Conservation (phyloP, 1,140 invertebrate genomes). For the Megalonaias nervosa region DNA sequence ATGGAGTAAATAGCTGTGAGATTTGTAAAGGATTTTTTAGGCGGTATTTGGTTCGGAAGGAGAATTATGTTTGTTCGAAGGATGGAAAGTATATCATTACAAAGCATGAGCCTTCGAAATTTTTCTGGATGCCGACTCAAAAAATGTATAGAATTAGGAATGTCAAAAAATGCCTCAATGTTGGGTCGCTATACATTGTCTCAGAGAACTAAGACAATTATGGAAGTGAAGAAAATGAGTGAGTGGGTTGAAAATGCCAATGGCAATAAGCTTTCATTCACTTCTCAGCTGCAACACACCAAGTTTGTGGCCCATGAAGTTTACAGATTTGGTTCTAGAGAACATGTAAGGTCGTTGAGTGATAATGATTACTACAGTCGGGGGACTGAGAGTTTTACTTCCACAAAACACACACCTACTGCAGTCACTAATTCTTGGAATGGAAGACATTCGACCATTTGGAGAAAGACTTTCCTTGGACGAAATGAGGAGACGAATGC, state of each 20-base stretch:
- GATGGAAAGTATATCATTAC: slow-evolving; percentile 54
- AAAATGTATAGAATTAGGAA: slow-evolving; percentile 30
- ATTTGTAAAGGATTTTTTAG: slow-evolving; percentile 73
- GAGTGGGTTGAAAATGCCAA: background rate
- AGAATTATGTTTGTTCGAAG: slow-evolving; percentile 54
- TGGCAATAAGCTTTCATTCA: too few species aligned
- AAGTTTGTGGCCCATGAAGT: too few species aligned
- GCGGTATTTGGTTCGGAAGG: slow-evolving; percentile 55
- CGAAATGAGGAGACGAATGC: slow-evolving; percentile 11
- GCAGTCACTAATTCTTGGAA: background rate
- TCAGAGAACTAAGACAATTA: slow-evolving; percentile 28
- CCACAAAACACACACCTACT: too few species aligned
- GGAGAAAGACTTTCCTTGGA: slow-evolving; percentile 13
- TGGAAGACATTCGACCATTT: slow-evolving; percentile 24
- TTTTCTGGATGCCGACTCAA: slow-evolving; percentile 62
- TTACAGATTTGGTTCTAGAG: too few species aligned
- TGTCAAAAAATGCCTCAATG: slow-evolving; percentile 33
- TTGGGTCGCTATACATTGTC: slow-evolving; percentile 27
- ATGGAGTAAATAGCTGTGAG: slow-evolving; percentile 73
- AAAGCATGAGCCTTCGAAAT: slow-evolving; percentile 49
- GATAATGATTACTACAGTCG: too few species aligned
- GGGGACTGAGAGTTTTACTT: too few species aligned
- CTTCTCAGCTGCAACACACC: too few species aligned
- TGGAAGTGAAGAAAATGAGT: slow-evolving; percentile 23
- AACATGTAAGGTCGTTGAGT: too few species aligned